Evolutionary conservation across 2,888 invertebrate genomes (phyloP).

Genomic region (Phlogophora meticulosa): DNA sequence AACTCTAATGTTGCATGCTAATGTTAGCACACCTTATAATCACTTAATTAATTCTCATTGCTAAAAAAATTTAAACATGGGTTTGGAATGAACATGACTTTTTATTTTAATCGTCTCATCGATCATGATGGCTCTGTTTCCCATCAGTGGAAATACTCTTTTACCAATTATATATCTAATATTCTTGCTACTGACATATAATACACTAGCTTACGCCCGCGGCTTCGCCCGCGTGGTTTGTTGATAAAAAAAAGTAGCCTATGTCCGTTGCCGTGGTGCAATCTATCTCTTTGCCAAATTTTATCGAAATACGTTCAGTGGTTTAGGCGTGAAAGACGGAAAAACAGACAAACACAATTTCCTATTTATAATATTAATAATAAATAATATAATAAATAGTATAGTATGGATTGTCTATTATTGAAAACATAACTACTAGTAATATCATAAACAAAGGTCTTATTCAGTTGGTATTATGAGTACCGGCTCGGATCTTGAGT

Average conservation of each 20-base stretch:
- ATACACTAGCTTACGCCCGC: too few species aligned
- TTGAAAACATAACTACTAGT: background rate
- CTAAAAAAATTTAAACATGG: slow-evolving; percentile 35
- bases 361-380: too few species aligned
- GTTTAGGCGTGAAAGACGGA: too few species aligned
- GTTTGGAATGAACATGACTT: slow-evolving; percentile 28
- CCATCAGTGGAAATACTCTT: background rate
- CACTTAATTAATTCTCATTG: slow-evolving; percentile 53
- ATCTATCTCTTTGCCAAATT: too few species aligned
- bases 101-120: slow-evolving; percentile 25
- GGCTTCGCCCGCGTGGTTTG: too few species aligned
- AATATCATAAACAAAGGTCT: background rate
- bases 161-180: background rate
- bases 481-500: too few species aligned
- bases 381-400: too few species aligned
- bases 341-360: too few species aligned
- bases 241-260: too few species aligned
- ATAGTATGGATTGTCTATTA: background rate
- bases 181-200: background rate
- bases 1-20: slow-evolving; percentile 58
- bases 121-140: slow-evolving; percentile 10
- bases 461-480: background rate
- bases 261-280: too few species aligned
- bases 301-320: too few species aligned
- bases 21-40: slow-evolving; percentile 59